A percentile compares a stretch with the other conserved stretches of the same genome.
Evolutionary conservation across 2,113 vertebrate genomes (phyloP).

Genomic region (Rhinoderma darwinii): DNA sequence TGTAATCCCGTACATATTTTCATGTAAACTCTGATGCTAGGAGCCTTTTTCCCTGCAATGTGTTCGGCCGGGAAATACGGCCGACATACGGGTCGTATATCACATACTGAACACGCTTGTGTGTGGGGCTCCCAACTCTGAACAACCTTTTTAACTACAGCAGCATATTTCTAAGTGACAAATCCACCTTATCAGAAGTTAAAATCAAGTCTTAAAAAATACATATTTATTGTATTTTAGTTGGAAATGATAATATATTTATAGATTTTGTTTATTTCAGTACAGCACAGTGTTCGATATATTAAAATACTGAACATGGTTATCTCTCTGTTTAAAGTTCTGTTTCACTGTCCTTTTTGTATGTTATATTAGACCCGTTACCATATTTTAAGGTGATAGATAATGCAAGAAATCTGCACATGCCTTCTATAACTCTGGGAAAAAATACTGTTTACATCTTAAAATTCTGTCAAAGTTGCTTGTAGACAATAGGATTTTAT

Average conservation of each 20-base stretch:
- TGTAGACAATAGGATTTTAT: conserved; percentile 12
- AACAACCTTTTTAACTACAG: no score
- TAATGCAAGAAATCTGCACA: conserved; percentile 64
- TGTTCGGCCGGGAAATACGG: no score
- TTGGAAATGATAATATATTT: background rate
- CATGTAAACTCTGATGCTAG: no score
- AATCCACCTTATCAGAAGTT: no score
- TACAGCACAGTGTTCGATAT: background rate
- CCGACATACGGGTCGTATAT: no score
- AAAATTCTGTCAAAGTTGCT: conserved; percentile 58
- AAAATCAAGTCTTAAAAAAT: no score
- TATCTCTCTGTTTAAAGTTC: conserved; percentile 2
- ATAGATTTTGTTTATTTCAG: background rate
- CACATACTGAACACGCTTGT: no score
- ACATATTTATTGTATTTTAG: background rate
- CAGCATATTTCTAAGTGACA: no score
- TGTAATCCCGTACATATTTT: no score
- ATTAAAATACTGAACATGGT: background rate
- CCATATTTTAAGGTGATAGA: conserved; percentile 65
- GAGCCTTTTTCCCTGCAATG: no score
- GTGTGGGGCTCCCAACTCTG: no score
- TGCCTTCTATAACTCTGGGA: conserved; percentile 32
- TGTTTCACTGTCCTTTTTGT: conserved; percentile 59
- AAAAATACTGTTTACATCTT: conserved; percentile 59
- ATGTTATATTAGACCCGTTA: conserved; percentile 60